Base-by-base conservation (phyloP, 2,888 invertebrate genomes). In the Oxyteleia sp. region DNA sequence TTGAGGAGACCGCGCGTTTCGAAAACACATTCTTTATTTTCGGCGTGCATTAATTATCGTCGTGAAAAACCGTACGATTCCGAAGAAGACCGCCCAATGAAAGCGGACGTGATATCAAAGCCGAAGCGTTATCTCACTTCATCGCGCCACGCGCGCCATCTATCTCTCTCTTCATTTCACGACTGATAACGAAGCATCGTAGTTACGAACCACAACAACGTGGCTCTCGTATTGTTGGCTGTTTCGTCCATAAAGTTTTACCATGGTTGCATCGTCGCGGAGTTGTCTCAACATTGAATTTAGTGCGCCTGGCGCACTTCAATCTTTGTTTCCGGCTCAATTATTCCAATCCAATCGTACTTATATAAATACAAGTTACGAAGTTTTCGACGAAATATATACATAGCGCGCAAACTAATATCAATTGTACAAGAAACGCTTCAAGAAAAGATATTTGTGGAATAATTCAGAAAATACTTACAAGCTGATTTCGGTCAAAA, bases 241-340 rank as follows among this genome's bases (percentile, higher is more conserved):
- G 79, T 64, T 80, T 69, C 78, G 84, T 80, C 69, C 80, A 51
- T 80, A 84, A 85, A 85, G 84, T 85, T 85, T 84, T 76, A 63
- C 79, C 79, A 68, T 51, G 81, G 74, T 71, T 72, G 76, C 75
- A 72, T 69, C 79, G 81, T 72, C 76, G 64, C 68, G 53, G 74
- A 80, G 76, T 85, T 85, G 74, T 84, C 75, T 79, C 82, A 79
- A 76, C 84, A 57, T 78, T 75, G 80, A 80, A 84, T 80, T 84
- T 69, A 38, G 72, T 72, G 71, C 68, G 66, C 72, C 71, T 43
- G 38, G 47, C 80, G 61, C 63, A 64, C 74, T 84, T 76, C 81
- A 78, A 78, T 84, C 84, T 69, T 81, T 80, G 75, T 82, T 82
- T 82, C 81, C 84, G 78, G 72, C 71, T 84, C 84, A 84, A 82